phyloP scores from a whole-genome alignment of 2,797 vertebrate species.

The Xerus rutilus region DNA sequence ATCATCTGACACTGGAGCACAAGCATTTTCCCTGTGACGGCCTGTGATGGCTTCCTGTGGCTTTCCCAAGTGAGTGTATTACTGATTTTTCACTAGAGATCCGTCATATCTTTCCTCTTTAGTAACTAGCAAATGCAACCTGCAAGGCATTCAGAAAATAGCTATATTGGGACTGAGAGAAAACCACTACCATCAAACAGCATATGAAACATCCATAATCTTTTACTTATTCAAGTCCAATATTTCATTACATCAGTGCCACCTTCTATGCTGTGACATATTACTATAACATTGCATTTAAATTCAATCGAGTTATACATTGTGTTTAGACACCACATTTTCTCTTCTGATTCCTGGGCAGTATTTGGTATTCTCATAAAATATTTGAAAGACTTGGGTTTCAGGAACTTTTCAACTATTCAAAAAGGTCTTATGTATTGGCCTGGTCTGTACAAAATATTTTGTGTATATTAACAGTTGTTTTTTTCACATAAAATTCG shows the following conservation, averaged over 20 bases:
- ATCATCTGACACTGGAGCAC: too few species aligned
- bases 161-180: neutral
- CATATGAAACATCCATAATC: neutral
- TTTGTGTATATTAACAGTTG: neutral
- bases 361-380: too few species aligned
- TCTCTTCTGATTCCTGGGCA: too few species aligned
- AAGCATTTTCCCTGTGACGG: too few species aligned
- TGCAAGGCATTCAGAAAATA: neutral
- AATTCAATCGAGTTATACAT: neutral
- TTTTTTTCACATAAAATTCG: neutral
- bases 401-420: neutral
- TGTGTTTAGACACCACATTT: neutral
- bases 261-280: too few species aligned
- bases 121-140: neutral
- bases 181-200: neutral
- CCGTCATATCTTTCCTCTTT: neutral
- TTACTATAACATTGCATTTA: neutral
- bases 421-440: too few species aligned
- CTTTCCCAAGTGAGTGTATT: too few species aligned
- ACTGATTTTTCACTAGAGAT: neutral
- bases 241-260: neutral
- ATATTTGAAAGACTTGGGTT: neutral
- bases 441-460: neutral
- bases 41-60: too few species aligned
- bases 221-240: neutral